Conservation (phyloP, 2,113 vertebrate species). For the Sinocyclocheilus grahami region DNA sequence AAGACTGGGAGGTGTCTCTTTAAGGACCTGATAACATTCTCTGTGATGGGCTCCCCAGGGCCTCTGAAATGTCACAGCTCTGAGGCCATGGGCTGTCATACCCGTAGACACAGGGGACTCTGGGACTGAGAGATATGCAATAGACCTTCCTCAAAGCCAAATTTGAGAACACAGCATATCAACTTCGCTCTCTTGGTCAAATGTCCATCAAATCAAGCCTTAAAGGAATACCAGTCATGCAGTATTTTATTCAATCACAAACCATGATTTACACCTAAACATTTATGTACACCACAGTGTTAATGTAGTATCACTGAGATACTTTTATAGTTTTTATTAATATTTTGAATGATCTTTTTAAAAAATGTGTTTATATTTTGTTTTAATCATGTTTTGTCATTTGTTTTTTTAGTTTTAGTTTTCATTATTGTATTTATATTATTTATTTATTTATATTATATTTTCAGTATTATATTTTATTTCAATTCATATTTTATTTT, state of each 20-base stretch:
- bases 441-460: too few relatives aligned
- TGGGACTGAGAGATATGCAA: slow-evolving; percentile 63
- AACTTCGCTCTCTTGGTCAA: slow-evolving; percentile 9
- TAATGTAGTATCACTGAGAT: too few relatives aligned
- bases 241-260: neutral
- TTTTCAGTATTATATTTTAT: too few relatives aligned
- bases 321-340: too few relatives aligned
- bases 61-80: slow-evolving; percentile 80
- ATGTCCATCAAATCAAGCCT: slow-evolving; percentile 19
- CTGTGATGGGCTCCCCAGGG: slow-evolving; percentile 75
- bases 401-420: too few relatives aligned
- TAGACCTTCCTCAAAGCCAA: slow-evolving; percentile 60
- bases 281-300: neutral
- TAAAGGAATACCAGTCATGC: neutral
- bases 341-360: too few relatives aligned
- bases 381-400: too few relatives aligned
- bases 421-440: too few relatives aligned
- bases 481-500: too few relatives aligned
- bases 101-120: slow-evolving; percentile 66
- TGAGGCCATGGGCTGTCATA: slow-evolving; percentile 72
- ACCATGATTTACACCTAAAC: neutral
- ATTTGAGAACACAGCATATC: slow-evolving; percentile 9
- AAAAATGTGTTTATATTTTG: too few relatives aligned
- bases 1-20: slow-evolving; percentile 67
- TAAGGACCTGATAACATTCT: slow-evolving; percentile 81